These are phyloP conservation scores for Cryptocheilus praepositus DNA, from an alignment of 2,888 invertebrate species.

Conservation along the genomic window DNA sequence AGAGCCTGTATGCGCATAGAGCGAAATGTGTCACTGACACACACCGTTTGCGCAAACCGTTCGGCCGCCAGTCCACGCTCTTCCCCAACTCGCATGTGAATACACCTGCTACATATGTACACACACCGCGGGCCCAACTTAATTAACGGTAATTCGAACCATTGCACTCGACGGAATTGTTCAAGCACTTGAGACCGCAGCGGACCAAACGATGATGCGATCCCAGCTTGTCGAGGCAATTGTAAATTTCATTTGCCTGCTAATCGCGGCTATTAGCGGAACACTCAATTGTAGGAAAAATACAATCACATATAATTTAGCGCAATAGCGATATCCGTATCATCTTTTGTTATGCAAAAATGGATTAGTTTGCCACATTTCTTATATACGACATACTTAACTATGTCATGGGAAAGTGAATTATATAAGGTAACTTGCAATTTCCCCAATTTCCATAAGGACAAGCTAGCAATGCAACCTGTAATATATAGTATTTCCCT, in stretches of 20 bases:
- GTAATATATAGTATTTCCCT: no score
- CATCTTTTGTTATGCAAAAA: neutral
- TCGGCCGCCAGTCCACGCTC: conserved; percentile 11
- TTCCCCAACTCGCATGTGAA: conserved; percentile 15
- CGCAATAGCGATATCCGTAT: no score
- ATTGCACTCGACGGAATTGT: conserved; percentile 41
- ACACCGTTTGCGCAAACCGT: neutral
- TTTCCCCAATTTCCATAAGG: no score
- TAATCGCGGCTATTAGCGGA: no score
- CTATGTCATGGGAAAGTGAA: no score
- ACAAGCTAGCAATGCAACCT: no score
- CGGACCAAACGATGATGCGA: conserved; percentile 21
- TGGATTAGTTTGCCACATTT: neutral
- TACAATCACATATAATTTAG: no score
- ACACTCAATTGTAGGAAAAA: neutral
- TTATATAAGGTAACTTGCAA: no score
- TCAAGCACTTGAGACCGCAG: conserved; percentile 28
- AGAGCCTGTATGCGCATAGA: neutral
- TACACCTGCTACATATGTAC: conserved; percentile 15
- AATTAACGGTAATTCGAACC: conserved; percentile 46
- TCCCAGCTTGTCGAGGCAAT: conserved; percentile 18
- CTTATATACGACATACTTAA: no score
- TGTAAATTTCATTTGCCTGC: conserved; percentile 27
- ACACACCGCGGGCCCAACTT: conserved; percentile 33
- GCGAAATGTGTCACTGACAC: conserved; percentile 1